A percentile compares a stretch with the other conserved stretches of the same genome.
Evolutionary conservation across 2,888 invertebrate species (phyloP).

Genomic region (Polymixis lichenea): DNA sequence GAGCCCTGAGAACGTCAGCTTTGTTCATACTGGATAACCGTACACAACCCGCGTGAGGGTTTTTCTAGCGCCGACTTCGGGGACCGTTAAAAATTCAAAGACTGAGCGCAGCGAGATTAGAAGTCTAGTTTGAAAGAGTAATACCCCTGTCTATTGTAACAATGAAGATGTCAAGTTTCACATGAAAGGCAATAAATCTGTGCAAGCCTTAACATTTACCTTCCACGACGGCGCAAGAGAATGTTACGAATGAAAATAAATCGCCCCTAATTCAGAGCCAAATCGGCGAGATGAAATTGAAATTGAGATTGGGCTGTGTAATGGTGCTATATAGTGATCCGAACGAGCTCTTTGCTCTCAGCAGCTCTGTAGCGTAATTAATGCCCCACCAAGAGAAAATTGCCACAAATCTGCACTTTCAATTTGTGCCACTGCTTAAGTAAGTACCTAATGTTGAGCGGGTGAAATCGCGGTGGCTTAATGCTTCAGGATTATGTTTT

Average conservation of each 20-base stretch:
- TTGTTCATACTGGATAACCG: slow-evolving; percentile 10
- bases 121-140: slow-evolving; percentile 60
- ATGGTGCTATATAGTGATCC: slow-evolving; percentile 70
- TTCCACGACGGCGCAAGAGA: slow-evolving; percentile 67
- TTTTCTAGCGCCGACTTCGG: slow-evolving; percentile 19
- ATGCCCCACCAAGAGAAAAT: slow-evolving; percentile 74
- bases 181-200: slow-evolving; percentile 75
- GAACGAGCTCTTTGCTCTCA: slow-evolving; percentile 67
- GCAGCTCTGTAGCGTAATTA: slow-evolving; percentile 74
- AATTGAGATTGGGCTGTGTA: slow-evolving; percentile 77
- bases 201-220: slow-evolving; percentile 74
- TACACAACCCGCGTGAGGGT: neutral
- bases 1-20: slow-evolving; percentile 17
- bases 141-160: slow-evolving; percentile 65
- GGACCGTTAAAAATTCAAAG: slow-evolving; percentile 58
- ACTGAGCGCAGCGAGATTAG: slow-evolving; percentile 50
- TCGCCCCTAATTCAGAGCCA: slow-evolving; percentile 79
- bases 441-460: slow-evolving; percentile 2
- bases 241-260: slow-evolving; percentile 82
- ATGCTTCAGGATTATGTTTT: neutral
- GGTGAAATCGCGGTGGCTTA: neutral
- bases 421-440: slow-evolving; percentile 63
- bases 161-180: slow-evolving; percentile 73
- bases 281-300: slow-evolving; percentile 82
- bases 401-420: slow-evolving; percentile 72